Base-by-base conservation (phyloP, 2,888 invertebrate species). In the Drosophila anomalata region DNA sequence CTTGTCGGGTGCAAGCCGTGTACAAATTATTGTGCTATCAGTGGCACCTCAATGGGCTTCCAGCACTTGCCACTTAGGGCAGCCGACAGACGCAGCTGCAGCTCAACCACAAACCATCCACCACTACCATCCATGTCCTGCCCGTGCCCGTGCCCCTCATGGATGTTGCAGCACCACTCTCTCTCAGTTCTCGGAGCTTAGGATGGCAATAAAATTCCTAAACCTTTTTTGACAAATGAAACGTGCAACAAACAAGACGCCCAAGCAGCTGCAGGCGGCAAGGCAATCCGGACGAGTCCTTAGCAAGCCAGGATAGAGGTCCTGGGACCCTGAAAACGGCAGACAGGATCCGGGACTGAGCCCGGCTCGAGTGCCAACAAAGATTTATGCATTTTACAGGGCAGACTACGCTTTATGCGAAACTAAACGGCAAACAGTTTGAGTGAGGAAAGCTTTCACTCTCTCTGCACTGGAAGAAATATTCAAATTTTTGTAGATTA, bases 331-430 rank as follows among this genome's bases (percentile, higher is more conserved):
- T 22, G 44, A 44, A 44, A 44, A 44, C 44, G 20, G 44, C 44
- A 44, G 44, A 20, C 7, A 11, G 41, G 33, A 39, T 42, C 46
- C 7, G 36, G 22, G 7, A 6, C 47, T 62, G 71, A 58, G 51
- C 44, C 48, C 54, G 58, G 55, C 74, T 62, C 62, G 53, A 71
- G 78, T 67, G 75, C 69, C 84, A 83, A 73, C 79, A 84, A 73
- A 87, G 82, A 87, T 84, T 87, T 81, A 84, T 87, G 85, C 79
- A 87, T 81, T 87, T 78, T 74, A 67, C 74, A 74, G 82, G 59
- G 59, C 73, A 65, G 53, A 59, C 69, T 70, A 72, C 82, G 61
- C 79, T 84, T 78, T 78, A 78, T 84, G 82, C 74, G 78, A 72
- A 78, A 76, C 87, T 76, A 84, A 87, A 84, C 79, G 79, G 79